These are phyloP conservation scores for Agapetus fuscipes DNA, from an alignment of 2,888 invertebrate species.

Conservation along the genomic window DNA sequence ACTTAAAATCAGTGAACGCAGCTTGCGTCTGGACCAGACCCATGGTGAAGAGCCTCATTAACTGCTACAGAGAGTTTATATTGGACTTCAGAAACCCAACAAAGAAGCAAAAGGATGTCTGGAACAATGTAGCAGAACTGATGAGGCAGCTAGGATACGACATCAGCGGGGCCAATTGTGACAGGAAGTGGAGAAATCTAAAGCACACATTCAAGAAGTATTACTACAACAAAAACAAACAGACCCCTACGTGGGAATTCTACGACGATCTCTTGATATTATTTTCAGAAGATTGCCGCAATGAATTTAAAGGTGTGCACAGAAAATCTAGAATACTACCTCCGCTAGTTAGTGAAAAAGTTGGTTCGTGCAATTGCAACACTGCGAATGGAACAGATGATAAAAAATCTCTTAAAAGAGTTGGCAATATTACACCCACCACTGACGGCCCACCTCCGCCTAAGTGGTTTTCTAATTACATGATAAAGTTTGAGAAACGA, in stretches of 20 bases:
- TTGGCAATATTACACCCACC: not conserved
- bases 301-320: constrained; percentile 6
- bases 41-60: constrained; percentile 11
- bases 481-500: constrained; percentile 10
- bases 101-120: constrained; percentile 12
- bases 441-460: constrained; percentile 3
- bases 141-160: constrained; percentile 7
- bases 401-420: not conserved
- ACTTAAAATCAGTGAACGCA: constrained; percentile 2
- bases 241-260: constrained; percentile 15
- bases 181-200: constrained; percentile 11
- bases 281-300: constrained; percentile 13
- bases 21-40: constrained; percentile 14
- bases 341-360: not conserved
- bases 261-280: constrained; percentile 15
- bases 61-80: constrained; percentile 11
- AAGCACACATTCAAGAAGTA: constrained; percentile 12
- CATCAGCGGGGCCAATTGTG: constrained; percentile 9
- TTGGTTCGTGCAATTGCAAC: constrained; percentile 1
- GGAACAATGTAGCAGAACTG: constrained; percentile 5
- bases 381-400: not conserved
- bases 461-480: constrained; percentile 11
- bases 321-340: constrained; percentile 11
- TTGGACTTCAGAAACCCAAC: constrained; percentile 10
- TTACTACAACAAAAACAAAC: constrained; percentile 9